Evolutionary conservation across 2,888 invertebrate genomes (phyloP).

Genomic region (Ophraella communa): DNA sequence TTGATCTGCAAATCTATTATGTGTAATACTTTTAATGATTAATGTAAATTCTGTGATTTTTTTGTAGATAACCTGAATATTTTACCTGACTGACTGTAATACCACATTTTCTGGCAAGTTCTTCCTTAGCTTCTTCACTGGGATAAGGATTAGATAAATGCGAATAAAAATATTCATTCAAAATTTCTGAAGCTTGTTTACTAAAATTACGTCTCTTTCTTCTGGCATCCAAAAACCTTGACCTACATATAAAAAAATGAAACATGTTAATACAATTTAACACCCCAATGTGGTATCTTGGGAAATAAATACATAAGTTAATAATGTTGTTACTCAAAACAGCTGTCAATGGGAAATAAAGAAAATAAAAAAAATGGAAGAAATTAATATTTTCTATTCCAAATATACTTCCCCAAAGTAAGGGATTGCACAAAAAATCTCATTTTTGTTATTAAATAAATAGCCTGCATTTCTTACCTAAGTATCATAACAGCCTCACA

Average conservation of each 20-base stretch:
- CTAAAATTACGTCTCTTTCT: conserved; percentile 98
- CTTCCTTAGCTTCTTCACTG: conserved; percentile 99
- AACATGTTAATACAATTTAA: neutral
- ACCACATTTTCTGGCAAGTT: conserved; percentile 97
- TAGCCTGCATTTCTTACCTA: conserved; percentile 1
- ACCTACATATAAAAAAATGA: conserved; percentile 62
- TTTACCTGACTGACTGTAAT: conserved; percentile 78
- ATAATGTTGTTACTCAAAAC: too few species aligned
- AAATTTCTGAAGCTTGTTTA: conserved; percentile 98
- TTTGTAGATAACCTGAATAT: too few species aligned
- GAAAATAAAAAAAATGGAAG: too few species aligned
- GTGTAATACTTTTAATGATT: too few species aligned
- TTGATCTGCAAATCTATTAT: too few species aligned
- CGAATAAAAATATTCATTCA: conserved; percentile 99
- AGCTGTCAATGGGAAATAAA: too few species aligned
- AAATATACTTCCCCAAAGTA: too few species aligned
- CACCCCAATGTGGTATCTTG: neutral
- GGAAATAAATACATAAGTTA: too few species aligned
- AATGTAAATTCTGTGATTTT: too few species aligned
- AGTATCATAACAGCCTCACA: conserved; percentile 99
- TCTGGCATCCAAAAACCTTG: conserved; percentile 79
- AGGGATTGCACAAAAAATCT: too few species aligned
- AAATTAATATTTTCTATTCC: too few species aligned
- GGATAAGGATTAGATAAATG: conserved; percentile 99
- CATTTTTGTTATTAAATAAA: neutral